phyloP scores from a whole-genome alignment of 2,797 vertebrate species.

The Cephalopachus bancanus region DNA sequence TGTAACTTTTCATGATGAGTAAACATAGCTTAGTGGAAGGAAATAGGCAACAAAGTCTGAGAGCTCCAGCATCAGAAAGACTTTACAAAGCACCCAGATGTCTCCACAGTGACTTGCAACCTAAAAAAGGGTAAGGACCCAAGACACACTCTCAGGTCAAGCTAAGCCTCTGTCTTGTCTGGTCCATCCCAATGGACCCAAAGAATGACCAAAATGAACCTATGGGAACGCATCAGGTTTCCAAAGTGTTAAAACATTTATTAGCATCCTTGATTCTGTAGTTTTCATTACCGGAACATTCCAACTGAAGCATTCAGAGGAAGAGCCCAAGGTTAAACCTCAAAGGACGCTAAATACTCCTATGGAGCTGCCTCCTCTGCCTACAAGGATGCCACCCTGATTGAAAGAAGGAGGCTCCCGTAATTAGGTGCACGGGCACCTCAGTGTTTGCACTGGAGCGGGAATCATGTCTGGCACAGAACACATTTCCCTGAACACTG shows the following conservation, averaged over 20 bases:
- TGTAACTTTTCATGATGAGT: slow-evolving; percentile 49
- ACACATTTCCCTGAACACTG: not conserved
- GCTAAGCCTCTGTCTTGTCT: not conserved
- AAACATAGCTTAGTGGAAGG: slow-evolving; percentile 55
- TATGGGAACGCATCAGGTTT: not conserved
- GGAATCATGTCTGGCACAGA: not conserved
- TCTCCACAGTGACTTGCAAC: not conserved
- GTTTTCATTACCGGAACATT: not conserved
- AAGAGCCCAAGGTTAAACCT: slow-evolving; percentile 35
- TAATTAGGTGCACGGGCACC: not conserved
- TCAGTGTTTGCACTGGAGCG: not conserved
- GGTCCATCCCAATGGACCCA: not conserved
- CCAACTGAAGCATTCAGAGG: not conserved
- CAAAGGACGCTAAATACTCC: not conserved
- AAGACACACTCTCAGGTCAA: not conserved
- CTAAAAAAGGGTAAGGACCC: not conserved
- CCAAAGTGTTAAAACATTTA: not conserved
- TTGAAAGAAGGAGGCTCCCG: not conserved
- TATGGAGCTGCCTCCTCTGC: not conserved
- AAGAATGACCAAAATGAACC: not conserved
- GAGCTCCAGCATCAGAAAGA: not conserved
- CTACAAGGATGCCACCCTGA: not conserved
- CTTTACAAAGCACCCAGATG: not conserved
- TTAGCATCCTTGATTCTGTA: not conserved
- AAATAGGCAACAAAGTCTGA: slow-evolving; percentile 29